Conservation (phyloP, 2,113 vertebrate species). For the Gymnogyps californianus region DNA sequence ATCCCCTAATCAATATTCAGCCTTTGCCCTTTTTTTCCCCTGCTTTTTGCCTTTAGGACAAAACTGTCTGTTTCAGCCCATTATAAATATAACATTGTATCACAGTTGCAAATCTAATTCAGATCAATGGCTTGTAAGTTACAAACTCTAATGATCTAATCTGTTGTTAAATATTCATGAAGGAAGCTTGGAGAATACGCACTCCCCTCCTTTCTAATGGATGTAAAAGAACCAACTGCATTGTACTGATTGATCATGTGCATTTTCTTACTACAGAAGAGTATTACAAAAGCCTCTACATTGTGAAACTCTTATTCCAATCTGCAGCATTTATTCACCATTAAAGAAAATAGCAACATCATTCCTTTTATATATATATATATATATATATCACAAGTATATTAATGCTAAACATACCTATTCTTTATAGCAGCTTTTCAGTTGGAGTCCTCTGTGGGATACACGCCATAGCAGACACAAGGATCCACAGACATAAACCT, state of each 20-base stretch:
- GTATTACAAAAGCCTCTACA: neutral
- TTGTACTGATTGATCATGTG: slow-evolving; percentile 37
- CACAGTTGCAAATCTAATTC: slow-evolving; percentile 44
- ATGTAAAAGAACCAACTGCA: slow-evolving; percentile 8
- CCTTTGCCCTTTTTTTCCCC: neutral
- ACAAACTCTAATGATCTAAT: slow-evolving; percentile 52
- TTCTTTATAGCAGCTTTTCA: neutral
- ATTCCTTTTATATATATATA: neutral
- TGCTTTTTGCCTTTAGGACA: neutral
- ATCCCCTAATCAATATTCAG: neutral
- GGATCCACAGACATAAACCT: neutral
- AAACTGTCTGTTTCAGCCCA: slow-evolving; percentile 23
- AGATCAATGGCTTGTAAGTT: slow-evolving; percentile 45
- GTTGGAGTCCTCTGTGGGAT: neutral
- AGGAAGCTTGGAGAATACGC: slow-evolving; percentile 21
- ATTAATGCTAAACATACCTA: neutral
- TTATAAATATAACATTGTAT: slow-evolving; percentile 53
- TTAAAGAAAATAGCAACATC: neutral
- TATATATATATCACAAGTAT: neutral
- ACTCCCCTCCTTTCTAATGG: slow-evolving; percentile 37
- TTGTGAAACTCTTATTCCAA: neutral
- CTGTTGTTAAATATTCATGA: slow-evolving; percentile 69
- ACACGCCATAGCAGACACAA: neutral
- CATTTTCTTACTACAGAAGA: slow-evolving; percentile 17
- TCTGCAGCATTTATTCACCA: neutral